A percentile compares a stretch with the other conserved stretches of the same genome.
phyloP scores from a whole-genome alignment of 2,888 invertebrate species.

The Luperina testacea region DNA sequence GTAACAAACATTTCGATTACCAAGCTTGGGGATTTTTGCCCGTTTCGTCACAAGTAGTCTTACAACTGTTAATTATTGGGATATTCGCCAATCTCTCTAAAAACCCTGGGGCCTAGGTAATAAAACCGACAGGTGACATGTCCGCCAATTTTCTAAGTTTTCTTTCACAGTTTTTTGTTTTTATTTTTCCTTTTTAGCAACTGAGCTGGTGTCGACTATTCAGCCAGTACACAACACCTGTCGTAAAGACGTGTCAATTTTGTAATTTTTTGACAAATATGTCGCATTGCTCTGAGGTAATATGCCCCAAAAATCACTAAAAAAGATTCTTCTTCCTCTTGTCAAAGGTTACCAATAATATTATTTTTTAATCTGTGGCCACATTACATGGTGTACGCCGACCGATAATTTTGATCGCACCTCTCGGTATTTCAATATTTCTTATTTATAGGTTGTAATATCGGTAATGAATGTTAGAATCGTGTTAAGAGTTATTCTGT shows the following conservation, averaged over 20 bases:
- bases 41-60: too few species aligned
- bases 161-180: not conserved
- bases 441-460: conserved; percentile 61
- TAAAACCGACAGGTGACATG: not conserved
- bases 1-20: not conserved
- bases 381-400: conserved; percentile 6
- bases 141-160: not conserved
- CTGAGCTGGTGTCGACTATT: too few species aligned
- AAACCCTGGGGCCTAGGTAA: not conserved
- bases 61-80: not conserved
- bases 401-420: conserved; percentile 44
- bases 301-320: not conserved
- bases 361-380: conserved; percentile 27
- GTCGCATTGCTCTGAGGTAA: not conserved
- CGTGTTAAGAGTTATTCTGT: conserved; percentile 45
- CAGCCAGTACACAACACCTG: not conserved
- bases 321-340: not conserved
- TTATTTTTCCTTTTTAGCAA: too few species aligned
- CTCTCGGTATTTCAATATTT: conserved; percentile 51
- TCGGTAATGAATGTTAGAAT: conserved; percentile 47
- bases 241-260: not conserved
- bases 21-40: not conserved
- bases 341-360: too few species aligned
- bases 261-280: not conserved
- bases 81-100: not conserved